Evolutionary conservation across 53 echinoderm and acorn worm genomes (phyloP), one percentile per base, ranked within the genome.

Genomic region (Mesocentrotus franciscanus): DNA sequence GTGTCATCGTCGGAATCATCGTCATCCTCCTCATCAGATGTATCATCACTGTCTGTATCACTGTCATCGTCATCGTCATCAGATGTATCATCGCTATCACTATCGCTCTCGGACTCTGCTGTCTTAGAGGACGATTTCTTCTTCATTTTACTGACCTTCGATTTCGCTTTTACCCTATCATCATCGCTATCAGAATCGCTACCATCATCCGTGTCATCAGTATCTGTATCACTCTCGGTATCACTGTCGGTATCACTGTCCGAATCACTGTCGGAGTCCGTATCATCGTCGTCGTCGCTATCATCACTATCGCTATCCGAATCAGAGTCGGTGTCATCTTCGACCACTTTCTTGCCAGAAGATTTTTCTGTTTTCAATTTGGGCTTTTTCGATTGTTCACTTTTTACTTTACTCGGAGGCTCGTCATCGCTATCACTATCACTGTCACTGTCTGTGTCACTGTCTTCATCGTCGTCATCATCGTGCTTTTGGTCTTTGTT

Each of bases 391-490:
- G 78, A 60, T 60, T 93, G 79, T 58, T 93, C 93, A 26, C 56
- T 93, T 42, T 93, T 30, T 56, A 55, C 34, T 66, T 93, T 93
- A 61, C 58, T 59, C 30, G 78, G 61, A 79, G 66, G 58, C 14
- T 81, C 81, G 42, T 93, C 79, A 17, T 93, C 76, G 22, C 33
- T 56, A 13, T 93, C 93, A 30, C 92, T 92, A 68, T 92, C 92
- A 26, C 72, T 92, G 14, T 92, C 92, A 24, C 61, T 91, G 49
- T 92, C 92, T 4, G 59, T 26, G 61, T 81, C 81, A 7, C 22
- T 35, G 60, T 95, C 95, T 22, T 96, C 96, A 64, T 78, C 79
- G 20, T 96, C 96, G 94, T 94, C 94, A 61, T 94, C 94, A 79
- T 94, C 94, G 30, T 93, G 93, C 17, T 3, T 42, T 61, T 93